phyloP scores from a whole-genome alignment of 2,113 vertebrate species.

The Tragelaphus buxtoni region DNA sequence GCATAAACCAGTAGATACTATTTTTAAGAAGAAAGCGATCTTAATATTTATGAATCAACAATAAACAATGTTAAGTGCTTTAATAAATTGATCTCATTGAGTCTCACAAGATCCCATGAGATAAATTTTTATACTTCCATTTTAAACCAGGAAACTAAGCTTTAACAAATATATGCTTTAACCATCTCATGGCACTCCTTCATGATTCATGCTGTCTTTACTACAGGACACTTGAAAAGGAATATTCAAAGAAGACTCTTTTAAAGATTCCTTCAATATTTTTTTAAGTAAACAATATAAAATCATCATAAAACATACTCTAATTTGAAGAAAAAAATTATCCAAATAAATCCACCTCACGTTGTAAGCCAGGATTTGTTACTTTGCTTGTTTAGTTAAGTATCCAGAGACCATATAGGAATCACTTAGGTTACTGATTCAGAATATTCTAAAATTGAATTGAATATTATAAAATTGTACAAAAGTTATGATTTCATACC shows the following conservation, averaged over 20 bases:
- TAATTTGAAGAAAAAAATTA: background rate
- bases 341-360: background rate
- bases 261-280: background rate
- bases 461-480: background rate
- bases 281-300: background rate
- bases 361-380: background rate
- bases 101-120: background rate
- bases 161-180: background rate
- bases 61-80: background rate
- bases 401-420: background rate
- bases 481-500: background rate
- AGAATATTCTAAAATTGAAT: background rate
- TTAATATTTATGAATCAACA: background rate
- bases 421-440: background rate
- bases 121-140: background rate
- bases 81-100: background rate
- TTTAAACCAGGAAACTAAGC: background rate
- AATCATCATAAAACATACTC: background rate
- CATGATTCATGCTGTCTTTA: background rate
- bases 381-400: background rate
- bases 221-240: background rate
- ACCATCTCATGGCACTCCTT: background rate
- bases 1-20: background rate
- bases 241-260: background rate
- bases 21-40: background rate